Base-by-base conservation (phyloP, 2,113 vertebrate species). In the Neofelis nebulosa region DNA sequence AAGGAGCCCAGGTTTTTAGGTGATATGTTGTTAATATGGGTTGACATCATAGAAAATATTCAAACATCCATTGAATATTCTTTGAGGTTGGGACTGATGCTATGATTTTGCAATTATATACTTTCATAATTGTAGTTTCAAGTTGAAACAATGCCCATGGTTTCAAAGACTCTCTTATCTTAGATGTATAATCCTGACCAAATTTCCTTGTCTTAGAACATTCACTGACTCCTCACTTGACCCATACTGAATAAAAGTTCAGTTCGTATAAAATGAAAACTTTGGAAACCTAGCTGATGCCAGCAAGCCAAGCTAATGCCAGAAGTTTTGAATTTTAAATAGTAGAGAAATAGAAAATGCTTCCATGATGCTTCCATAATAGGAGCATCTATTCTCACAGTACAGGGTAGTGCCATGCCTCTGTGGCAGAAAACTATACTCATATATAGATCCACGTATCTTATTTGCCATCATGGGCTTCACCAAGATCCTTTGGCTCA, bases 21-120 rank as follows among this genome's bases (percentile, higher is more conserved):
- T 57, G 95, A 52, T 82, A 66, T 79, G 33, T 45, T 78, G n/a
- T 76, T 95, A 80, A 95, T 73, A 89, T 92, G 55, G 65, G 48
- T 91, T 96, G n/a, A 78, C 52, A 50, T 83, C 76, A 66, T 25
- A 94, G 55, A 97, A 84, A 91, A 81, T 84, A 91, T 61, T 63
- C 36, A 92, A 97, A n/a, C 50, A 78, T 69, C 31, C 10, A 27
- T 12, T 76, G 41, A 74, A 61, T 48, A 8, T 94, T 93, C 63
- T 94, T 96, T 91, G 61, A 89, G 55, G 55, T 65, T 89, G 41
- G 55, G 52, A 52, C 38, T 19, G 38, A 89, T 57, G 45, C 11
- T 81, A 36, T 76, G 33, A 96, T 85, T 89, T 96, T 86, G 45
- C 71, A 96, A 27, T 88, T 85, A 69, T 3, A 29, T 61, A 69